Evolutionary conservation across 2,888 invertebrate genomes (phyloP), one percentile per base, ranked within the genome.

Genomic region (Drosophila rellima): DNA sequence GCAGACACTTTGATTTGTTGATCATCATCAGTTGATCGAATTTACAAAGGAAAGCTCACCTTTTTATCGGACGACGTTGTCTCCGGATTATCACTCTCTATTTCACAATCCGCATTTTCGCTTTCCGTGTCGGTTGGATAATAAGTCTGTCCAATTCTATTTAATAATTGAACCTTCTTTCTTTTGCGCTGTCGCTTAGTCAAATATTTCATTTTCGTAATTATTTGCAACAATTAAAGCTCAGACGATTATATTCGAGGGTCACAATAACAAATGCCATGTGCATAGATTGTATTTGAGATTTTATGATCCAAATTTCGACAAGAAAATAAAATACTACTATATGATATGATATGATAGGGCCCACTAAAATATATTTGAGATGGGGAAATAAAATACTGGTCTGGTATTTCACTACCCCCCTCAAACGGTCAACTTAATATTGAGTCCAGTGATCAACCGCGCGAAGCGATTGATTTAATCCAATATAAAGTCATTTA

Each of bases 171-270:
- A 10, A 39, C 57, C 35, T 67, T 74, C 44, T 75, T 75, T 29
- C 72, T 60, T 35, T 71, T 72, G 0, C 63, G 68, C 64, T 80
- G 71, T n/a, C 78, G 48, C 23, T 75, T 80, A 13, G 77, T 70
- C 26, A 70, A 20, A 62, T 67, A 70, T 62, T 75, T 75, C 56
- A 74, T 75, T 56, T 50, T 74, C 18, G 7, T 42, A 5, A n/a
- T 13, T 35, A 11, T 50, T 31, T n/a, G n/a, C 17, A 31, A 26
- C 26, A 33, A 47, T 31, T n/a, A 37, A 26, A 33, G 15, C 35
- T 39, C 18, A 6, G 5, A 18, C n/a, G 11, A 10, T 37, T 35
- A 8, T 50, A 37, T 65, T 50, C 7, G 15, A 54, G 17, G 50
- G 26, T 62, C 23, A 56, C 60, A 54, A 31, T 54, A 31, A 17